Base-by-base conservation (phyloP, 1,140 invertebrate species). In the Subanguina moxae region DNA sequence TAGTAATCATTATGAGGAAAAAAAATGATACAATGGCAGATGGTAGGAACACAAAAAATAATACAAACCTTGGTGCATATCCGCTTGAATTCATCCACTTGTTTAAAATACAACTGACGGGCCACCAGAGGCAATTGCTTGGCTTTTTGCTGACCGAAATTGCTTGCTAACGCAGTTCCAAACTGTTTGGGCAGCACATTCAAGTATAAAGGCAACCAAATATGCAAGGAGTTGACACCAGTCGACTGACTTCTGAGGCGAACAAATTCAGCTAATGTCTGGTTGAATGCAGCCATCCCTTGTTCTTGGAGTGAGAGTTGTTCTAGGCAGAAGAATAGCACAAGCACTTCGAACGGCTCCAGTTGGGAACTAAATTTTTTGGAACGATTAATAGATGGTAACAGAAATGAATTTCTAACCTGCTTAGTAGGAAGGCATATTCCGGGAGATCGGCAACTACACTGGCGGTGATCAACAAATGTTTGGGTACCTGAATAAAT, bases 301-400 rank as follows among this genome's bases (percentile, higher is more conserved):
- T 56, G 21, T 3, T 56, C 52, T 56, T 56, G 21, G 21, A 28
- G 28, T 3, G 9, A 13, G 3, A 56, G 3, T 13, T 43, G 3
- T 61, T 61, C 58, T 21, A 61, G 3, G n/a, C 3, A 7, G 28
- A 61, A 61, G 58, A 61, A 61, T 21, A 61, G n/a, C n/a, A 30
- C 58, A 19, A 61, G 38, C n/a, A 61, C 58, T 61, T 61, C 58
- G n/a, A 61, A 61, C 3, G 58, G 38, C 13, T 61, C 58, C 8
- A 52, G 23, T 8, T 25, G 48, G 23, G 17, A 5, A 19, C 48
- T 52, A 52, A 52, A 52, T 38, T 38, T 38, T 38, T 38, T 38
- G 32, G 3, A 38, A n/a, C n/a, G n/a, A n/a, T n/a, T n/a, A n/a
- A n/a, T n/a, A n/a, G n/a, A n/a, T n/a, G n/a, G n/a, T n/a, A n/a